These are phyloP conservation scores for Lepidocolaptes lacrymiger DNA, from an alignment of 2,797 vertebrate genomes.

Conservation along the genomic window DNA sequence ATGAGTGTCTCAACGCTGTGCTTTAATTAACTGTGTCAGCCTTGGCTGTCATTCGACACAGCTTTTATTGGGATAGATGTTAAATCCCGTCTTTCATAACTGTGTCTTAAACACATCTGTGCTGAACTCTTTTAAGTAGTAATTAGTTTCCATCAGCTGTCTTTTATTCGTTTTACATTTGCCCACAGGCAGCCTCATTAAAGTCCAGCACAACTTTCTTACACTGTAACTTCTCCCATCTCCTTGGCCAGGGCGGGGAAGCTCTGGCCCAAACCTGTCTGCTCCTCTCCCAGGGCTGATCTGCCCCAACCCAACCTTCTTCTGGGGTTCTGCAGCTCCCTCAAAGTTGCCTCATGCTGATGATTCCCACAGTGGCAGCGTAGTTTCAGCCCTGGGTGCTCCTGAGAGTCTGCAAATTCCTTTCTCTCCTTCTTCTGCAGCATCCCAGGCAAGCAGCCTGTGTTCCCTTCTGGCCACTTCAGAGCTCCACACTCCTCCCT, in stretches of 20 bases:
- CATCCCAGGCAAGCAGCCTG: accelerated
- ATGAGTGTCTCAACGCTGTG: not conserved
- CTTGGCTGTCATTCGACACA: not conserved
- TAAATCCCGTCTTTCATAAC: slow-evolving; percentile 27
- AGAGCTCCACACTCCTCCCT: not conserved
- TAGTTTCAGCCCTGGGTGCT: accelerated
- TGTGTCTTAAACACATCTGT: not conserved
- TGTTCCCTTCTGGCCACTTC: accelerated
- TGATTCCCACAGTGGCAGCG: accelerated
- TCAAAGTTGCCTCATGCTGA: accelerated
- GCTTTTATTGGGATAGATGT: slow-evolving; percentile 28
- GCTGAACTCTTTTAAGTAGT: not conserved
- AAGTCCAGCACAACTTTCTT: not conserved
- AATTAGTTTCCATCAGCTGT: not conserved
- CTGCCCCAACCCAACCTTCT: not conserved
- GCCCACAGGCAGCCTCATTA: not conserved
- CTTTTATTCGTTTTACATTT: not conserved
- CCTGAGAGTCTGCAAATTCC: too few species aligned
- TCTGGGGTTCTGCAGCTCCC: not conserved
- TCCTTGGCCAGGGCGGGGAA: accelerated
- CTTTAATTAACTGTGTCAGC: slow-evolving; percentile 28
- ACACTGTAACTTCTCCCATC: accelerated
- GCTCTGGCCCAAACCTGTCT: not conserved
- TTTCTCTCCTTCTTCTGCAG: not conserved
- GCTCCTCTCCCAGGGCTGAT: accelerated